Conservation (phyloP, 2,797 vertebrate species). For the Pseudopleuronectes americanus region DNA sequence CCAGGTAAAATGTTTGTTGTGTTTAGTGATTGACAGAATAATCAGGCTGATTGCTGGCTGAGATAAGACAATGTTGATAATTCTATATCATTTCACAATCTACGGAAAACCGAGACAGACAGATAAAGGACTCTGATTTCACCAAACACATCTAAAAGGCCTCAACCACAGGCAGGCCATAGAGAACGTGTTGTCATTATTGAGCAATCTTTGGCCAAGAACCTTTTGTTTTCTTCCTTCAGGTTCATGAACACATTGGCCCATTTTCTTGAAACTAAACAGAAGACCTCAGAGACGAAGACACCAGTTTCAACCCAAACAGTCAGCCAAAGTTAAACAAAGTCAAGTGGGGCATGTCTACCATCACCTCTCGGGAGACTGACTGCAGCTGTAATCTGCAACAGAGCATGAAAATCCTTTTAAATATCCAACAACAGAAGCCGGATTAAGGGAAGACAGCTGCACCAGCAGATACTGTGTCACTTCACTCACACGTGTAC, state of each 20-base stretch:
- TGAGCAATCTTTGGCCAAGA: background rate
- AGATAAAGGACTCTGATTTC: constrained; percentile 7
- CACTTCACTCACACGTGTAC: constrained; percentile 28
- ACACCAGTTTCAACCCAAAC: constrained; percentile 1
- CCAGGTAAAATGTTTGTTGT: too few species aligned
- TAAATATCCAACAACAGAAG: constrained; percentile 32
- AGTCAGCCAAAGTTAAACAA: constrained; percentile 8
- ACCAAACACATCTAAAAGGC: background rate
- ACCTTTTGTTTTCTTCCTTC: background rate
- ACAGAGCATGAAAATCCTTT: constrained; percentile 15
- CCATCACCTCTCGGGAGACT: constrained; percentile 20
- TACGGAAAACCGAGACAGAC: constrained; percentile 26
- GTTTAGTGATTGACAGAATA: too few species aligned
- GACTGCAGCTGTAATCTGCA: constrained; percentile 5
- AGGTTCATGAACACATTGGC: background rate
- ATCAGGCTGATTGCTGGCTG: too few species aligned
- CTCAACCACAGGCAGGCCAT: background rate
- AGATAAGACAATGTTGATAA: background rate
- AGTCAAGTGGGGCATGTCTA: constrained; percentile 6
- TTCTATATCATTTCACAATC: constrained; percentile 26
- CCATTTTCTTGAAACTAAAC: background rate
- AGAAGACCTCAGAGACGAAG: background rate
- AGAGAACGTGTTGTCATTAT: background rate
- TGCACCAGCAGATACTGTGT: constrained; percentile 36
- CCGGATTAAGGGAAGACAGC: constrained; percentile 25